Conservation (phyloP, 2,113 vertebrate species). For the Hyaena hyaena region DNA sequence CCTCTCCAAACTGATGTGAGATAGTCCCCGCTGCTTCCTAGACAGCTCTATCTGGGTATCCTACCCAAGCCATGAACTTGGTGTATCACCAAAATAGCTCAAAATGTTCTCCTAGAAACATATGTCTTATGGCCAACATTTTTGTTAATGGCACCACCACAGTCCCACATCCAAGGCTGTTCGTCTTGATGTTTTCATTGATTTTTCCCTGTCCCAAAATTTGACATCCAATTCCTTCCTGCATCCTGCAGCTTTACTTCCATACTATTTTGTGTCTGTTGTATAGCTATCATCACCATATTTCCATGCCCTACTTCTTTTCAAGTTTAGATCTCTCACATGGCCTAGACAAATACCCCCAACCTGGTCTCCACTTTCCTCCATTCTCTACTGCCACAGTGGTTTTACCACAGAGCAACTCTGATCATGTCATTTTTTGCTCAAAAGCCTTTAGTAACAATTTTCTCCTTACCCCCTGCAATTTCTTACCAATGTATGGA, state of each 20-base stretch:
- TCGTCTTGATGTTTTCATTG: not conserved
- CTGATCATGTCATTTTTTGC: not conserved
- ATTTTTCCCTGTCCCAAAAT: not conserved
- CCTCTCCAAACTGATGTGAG: not conserved
- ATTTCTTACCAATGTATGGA: not conserved
- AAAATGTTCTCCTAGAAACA: not conserved
- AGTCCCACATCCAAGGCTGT: not conserved
- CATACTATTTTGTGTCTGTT: not conserved
- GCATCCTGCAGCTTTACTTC: not conserved
- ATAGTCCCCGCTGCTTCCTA: not conserved
- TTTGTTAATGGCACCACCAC: not conserved
- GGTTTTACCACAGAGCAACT: not conserved
- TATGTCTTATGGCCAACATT: not conserved
- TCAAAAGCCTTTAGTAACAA: not conserved
- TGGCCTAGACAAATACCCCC: not conserved
- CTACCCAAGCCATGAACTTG: not conserved
- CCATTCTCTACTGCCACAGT: not conserved
- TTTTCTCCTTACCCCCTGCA: not conserved
- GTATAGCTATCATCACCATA: not conserved
- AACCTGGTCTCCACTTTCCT: not conserved
- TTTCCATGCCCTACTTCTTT: not conserved
- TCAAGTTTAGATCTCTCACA: not conserved
- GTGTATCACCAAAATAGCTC: not conserved
- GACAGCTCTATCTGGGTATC: not conserved
- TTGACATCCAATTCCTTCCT: not conserved